These are phyloP conservation scores for Pedetes capensis DNA, from an alignment of 2,113 vertebrate genomes.

Conservation along the genomic window DNA sequence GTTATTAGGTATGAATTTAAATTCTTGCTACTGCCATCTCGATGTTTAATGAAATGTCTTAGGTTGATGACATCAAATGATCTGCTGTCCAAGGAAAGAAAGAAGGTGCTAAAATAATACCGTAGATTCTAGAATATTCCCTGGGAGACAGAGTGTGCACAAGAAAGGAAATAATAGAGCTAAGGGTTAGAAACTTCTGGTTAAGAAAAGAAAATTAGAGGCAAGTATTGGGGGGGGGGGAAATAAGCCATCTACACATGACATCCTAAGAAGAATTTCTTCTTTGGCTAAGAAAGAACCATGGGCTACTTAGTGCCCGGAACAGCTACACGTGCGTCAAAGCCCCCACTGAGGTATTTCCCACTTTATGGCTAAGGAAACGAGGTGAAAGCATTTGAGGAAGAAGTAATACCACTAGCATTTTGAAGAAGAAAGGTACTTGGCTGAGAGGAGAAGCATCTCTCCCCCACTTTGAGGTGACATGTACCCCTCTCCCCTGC, in stretches of 20 bases:
- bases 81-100: not conserved
- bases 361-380: not conserved
- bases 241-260: not conserved
- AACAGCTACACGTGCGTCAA: not conserved
- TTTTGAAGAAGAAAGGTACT: not conserved
- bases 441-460: not conserved
- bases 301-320: fast-evolving
- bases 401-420: not conserved
- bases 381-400: not conserved
- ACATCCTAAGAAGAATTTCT: not conserved
- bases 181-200: not conserved
- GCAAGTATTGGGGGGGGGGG: not conserved
- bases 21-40: constrained; percentile 57
- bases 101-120: not conserved
- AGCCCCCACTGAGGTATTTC: not conserved
- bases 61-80: not conserved
- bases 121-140: not conserved
- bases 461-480: not conserved
- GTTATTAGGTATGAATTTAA: constrained; percentile 54
- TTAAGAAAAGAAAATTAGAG: not conserved
- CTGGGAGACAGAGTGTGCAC: not conserved
- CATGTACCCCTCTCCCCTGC: not conserved
- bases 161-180: not conserved
- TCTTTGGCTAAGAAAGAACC: not conserved
- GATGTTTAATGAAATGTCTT: not conserved